Evolutionary conservation across 2,888 invertebrate genomes (phyloP).

Genomic region (Drosophila yooni): DNA sequence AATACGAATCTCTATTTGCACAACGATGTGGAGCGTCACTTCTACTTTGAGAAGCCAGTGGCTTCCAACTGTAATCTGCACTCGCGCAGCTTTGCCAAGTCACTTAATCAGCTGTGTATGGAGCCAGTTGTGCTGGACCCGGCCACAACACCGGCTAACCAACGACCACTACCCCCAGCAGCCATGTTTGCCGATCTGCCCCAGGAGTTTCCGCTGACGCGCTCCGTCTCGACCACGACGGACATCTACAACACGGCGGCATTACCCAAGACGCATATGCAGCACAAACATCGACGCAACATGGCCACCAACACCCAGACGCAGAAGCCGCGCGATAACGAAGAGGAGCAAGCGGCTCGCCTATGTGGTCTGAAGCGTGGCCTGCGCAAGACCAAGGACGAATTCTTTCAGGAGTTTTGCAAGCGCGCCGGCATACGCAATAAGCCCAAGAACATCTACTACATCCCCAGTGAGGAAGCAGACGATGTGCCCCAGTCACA

Average conservation of each 20-base stretch:
- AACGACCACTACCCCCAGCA: conserved; percentile 46
- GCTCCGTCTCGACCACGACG: conserved; percentile 84
- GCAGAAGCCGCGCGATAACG: conserved; percentile 31
- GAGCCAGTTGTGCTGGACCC: conserved; percentile 69
- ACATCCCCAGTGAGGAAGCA: conserved; percentile 75
- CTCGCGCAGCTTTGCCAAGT: conserved; percentile 84
- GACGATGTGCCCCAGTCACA: conserved; percentile 29
- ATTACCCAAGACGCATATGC: conserved; percentile 19
- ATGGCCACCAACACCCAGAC: conserved; percentile 78
- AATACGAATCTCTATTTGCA: conserved; percentile 65
- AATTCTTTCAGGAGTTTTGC: conserved; percentile 84
- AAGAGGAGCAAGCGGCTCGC: conserved; percentile 55
- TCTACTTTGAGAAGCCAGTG: conserved; percentile 83
- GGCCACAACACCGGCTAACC: conserved; percentile 6
- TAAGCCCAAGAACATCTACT: conserved; percentile 84
- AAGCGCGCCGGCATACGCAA: conserved; percentile 82
- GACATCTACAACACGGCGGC: conserved; percentile 75
- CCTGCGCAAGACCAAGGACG: conserved; percentile 84
- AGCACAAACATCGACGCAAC: conserved; percentile 69
- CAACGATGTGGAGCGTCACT: conserved; percentile 76
- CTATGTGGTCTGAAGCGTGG: conserved; percentile 83
- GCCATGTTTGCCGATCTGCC: conserved; percentile 73
- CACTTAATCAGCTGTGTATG: conserved; percentile 84
- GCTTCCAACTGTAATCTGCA: conserved; percentile 83
- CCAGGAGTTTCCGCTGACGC: conserved; percentile 83